Conservation (phyloP, 2,888 invertebrate genomes). For the Pachymerium ferrugineum region DNA sequence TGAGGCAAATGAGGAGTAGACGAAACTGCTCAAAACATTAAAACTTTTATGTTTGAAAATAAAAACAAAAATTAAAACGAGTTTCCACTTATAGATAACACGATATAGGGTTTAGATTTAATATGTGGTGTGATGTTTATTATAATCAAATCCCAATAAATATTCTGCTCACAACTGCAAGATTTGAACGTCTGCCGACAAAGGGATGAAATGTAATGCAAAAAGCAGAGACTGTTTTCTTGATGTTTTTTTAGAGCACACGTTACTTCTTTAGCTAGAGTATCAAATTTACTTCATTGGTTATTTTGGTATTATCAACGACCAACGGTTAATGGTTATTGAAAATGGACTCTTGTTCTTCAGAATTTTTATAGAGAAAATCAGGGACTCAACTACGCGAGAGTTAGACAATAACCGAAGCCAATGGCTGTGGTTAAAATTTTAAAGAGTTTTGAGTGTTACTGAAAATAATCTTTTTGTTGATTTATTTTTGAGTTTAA, state of each 20-base stretch:
- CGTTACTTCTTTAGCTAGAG: conserved; percentile 17
- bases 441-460: background rate
- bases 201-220: conserved; percentile 11
- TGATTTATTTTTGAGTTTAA: background rate
- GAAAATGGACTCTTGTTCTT: background rate
- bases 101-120: background rate
- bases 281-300: background rate
- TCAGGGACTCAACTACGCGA: background rate
- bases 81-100: background rate
- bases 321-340: background rate
- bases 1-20: background rate
- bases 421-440: no score
- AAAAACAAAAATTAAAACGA: background rate
- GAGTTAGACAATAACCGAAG: background rate
- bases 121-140: background rate
- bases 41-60: background rate
- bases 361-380: background rate
- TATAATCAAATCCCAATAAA: conserved; percentile 3
- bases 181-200: conserved; percentile 15
- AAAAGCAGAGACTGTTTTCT: conserved; percentile 29
- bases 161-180: background rate
- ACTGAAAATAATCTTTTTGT: background rate
- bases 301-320: background rate
- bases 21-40: background rate
- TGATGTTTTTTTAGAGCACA: background rate